phyloP scores from a whole-genome alignment of 2,888 invertebrate genomes.

The Maniola hyperantus region DNA sequence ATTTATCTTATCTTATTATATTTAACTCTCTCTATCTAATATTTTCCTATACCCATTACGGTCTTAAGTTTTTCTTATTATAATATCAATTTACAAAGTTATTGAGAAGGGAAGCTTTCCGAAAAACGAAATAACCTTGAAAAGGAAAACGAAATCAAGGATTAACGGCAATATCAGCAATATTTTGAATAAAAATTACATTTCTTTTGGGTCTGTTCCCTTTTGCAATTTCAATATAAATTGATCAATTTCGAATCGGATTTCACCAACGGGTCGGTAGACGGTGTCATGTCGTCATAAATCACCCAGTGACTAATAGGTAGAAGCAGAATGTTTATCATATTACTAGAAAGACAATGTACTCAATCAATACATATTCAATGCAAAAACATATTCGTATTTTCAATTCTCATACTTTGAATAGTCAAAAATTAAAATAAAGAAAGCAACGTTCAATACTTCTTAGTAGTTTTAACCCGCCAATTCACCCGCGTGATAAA shows the following conservation, averaged over 20 bases:
- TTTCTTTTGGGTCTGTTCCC: background rate
- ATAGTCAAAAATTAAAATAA: too few species aligned
- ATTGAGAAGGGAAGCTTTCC: background rate
- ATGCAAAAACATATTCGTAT: background rate
- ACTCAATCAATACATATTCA: too few species aligned
- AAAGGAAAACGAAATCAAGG: slow-evolving; percentile 5
- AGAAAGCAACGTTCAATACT: too few species aligned
- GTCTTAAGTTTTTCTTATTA: slow-evolving; percentile 6
- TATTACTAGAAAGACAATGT: too few species aligned
- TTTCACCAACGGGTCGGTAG: background rate
- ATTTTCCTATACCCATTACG: too few species aligned
- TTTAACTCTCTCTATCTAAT: too few species aligned
- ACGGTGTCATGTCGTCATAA: too few species aligned
- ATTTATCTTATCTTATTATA: too few species aligned
- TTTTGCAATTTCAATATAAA: slow-evolving; percentile 1
- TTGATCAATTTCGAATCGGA: background rate
- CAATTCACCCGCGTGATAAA: too few species aligned
- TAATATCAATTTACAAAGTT: slow-evolving; percentile 24
- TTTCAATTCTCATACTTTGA: background rate
- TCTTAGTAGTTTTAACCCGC: too few species aligned
- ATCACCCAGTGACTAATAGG: too few species aligned
- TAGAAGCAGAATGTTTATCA: background rate
- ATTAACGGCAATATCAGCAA: slow-evolving; percentile 4
- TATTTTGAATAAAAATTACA: background rate
- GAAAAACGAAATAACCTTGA: background rate